Conservation (phyloP, 2,113 vertebrate species). For the Vulpes lagopus region DNA sequence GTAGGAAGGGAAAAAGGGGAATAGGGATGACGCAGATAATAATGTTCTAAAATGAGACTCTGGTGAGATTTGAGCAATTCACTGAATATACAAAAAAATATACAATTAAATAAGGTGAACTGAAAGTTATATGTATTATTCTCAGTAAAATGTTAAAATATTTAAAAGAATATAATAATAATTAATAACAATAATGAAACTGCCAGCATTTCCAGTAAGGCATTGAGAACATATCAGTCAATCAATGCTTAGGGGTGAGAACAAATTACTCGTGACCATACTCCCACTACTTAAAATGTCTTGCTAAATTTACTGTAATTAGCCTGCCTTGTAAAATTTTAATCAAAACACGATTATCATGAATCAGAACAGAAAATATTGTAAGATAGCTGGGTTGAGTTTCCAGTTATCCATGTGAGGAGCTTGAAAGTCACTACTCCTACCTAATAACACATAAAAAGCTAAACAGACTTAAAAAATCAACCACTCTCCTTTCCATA, state of each 20-base stretch:
- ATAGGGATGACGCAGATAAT: neutral
- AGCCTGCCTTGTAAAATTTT: neutral
- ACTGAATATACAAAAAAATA: neutral
- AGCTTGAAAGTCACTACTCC: neutral
- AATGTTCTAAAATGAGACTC: neutral
- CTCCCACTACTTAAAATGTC: neutral
- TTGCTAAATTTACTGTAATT: neutral
- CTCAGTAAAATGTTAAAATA: neutral
- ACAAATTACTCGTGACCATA: neutral
- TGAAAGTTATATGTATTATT: neutral
- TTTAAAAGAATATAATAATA: neutral
- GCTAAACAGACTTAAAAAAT: neutral
- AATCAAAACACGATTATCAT: neutral
- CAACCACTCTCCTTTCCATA: too few species aligned
- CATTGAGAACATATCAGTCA: neutral
- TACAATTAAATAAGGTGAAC: neutral
- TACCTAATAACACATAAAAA: neutral
- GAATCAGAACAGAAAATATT: neutral
- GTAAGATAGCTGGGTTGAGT: neutral
- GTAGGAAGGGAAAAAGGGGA: rapidly evolving
- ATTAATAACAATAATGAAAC: neutral
- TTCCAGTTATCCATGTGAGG: neutral
- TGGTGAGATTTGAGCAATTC: neutral
- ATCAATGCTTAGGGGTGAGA: neutral
- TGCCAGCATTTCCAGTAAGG: neutral